These are phyloP conservation scores for Tokudaia muenninki DNA, from an alignment of 2,797 vertebrate genomes.

Conservation along the genomic window DNA sequence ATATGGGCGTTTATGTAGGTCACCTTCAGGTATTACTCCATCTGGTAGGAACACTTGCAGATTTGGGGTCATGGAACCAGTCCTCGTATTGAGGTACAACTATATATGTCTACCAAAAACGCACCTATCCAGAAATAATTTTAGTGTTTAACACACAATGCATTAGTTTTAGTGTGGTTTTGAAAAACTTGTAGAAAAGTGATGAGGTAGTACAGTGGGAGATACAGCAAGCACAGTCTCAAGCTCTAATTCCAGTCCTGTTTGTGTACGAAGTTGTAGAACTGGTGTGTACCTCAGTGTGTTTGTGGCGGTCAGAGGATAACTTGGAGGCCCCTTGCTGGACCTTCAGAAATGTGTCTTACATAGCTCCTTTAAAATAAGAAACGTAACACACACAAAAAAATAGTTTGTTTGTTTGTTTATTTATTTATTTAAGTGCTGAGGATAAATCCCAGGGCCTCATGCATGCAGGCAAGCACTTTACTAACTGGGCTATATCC, in stretches of 20 bases:
- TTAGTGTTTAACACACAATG: background rate
- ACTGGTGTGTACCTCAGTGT: background rate
- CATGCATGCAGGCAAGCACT: background rate
- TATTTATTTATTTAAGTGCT: background rate
- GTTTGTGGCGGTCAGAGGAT: background rate
- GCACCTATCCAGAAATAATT: background rate
- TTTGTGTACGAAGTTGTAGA: background rate
- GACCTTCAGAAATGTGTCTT: background rate
- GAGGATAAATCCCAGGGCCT: background rate
- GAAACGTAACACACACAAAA: background rate
- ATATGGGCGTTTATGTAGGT: background rate
- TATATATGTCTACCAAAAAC: background rate
- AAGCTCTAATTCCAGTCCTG: background rate
- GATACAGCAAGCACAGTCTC: background rate
- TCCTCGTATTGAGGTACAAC: background rate
- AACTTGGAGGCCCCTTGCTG: background rate
- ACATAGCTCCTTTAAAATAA: background rate
- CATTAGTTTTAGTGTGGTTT: background rate
- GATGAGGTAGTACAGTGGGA: background rate
- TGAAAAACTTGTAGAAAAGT: background rate
- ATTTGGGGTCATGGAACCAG: background rate
- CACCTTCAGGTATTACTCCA: background rate
- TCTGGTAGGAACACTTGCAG: background rate
- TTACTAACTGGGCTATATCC: background rate
- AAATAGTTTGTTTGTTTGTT: too few relatives aligned